phyloP scores from a whole-genome alignment of 2,113 vertebrate genomes.

The Uropsilus gracilis region DNA sequence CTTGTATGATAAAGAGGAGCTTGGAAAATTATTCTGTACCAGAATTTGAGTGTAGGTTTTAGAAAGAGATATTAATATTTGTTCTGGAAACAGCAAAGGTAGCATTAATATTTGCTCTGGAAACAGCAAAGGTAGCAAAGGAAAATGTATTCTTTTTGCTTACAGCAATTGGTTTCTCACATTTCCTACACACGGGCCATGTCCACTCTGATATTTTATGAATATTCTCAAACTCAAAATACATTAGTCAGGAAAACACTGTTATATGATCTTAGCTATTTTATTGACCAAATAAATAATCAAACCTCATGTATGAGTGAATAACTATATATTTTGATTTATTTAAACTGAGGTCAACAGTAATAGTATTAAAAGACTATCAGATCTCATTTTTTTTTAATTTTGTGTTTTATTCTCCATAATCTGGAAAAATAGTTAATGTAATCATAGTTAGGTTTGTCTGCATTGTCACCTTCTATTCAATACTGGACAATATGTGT shows the following conservation, averaged over 20 bases:
- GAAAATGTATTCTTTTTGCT: not conserved
- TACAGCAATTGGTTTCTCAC: not conserved
- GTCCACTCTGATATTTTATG: not conserved
- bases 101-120: not conserved
- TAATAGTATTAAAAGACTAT: not conserved
- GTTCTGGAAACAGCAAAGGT: not conserved
- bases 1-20: not conserved
- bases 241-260: not conserved
- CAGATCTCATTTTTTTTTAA: not conserved
- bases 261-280: not conserved
- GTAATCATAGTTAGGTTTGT: not conserved
- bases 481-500: not conserved
- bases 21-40: not conserved
- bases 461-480: not conserved
- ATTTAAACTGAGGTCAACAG: not conserved
- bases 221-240: not conserved
- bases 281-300: not conserved
- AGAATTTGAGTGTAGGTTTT: not conserved
- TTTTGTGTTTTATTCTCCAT: not conserved
- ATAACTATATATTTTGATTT: not conserved
- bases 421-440: not conserved
- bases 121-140: not conserved
- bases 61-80: not conserved
- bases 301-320: not conserved
- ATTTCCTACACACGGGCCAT: not conserved